Base-by-base conservation (phyloP, 1,140 invertebrate species). In the Pomacea maculata region DNA sequence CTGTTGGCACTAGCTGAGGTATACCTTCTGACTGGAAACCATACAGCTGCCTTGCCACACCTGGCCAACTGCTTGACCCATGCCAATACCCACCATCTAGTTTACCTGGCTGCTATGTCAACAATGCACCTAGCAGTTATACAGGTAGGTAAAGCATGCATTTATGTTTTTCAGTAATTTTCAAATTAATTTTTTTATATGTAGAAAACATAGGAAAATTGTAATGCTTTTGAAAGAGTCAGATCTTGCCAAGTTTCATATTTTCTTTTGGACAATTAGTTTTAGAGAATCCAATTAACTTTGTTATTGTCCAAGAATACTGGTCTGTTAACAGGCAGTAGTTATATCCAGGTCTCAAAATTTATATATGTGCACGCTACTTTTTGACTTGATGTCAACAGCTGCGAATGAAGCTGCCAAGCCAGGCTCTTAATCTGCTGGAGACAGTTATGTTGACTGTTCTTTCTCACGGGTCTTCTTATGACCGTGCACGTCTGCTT, bases 401-500 rank as follows among this genome's bases (percentile, higher is more conserved):
- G 91, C 90, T 96, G 25, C 91, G 94, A 75, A 94, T 96, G 92
- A 94, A 94, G 25, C 93, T 96, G 88, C 93, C 95, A 0, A 93
- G 93, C 80, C 95, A 96, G 90, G 95, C 95, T 0, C 90, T 96
- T 34, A 91, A 93, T 70, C 90, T 96, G 5, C 93, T 96, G 1
- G 93, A 95, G 79, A 93, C 94, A 84, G 93, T 94, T 57, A 93
- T 96, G 84, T 93, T 94, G 0, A 92, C 93, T 68, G 94, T 97
- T 68, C 93, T 96, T 84, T 94, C 95, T 21, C 95, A 97, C 86
- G 96, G 96, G 1, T 95, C 94, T n/a, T 92, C 93, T n/a, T 96
- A 94, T 85, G 96, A 97, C 88, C 93, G 94, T 82, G 95, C 94
- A 5, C 94, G 95, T 90, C 94, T 79, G 82, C 90, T 91, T 87